Evolutionary conservation across 2,797 vertebrate species (phyloP).

Genomic region (Syncerus caffer): DNA sequence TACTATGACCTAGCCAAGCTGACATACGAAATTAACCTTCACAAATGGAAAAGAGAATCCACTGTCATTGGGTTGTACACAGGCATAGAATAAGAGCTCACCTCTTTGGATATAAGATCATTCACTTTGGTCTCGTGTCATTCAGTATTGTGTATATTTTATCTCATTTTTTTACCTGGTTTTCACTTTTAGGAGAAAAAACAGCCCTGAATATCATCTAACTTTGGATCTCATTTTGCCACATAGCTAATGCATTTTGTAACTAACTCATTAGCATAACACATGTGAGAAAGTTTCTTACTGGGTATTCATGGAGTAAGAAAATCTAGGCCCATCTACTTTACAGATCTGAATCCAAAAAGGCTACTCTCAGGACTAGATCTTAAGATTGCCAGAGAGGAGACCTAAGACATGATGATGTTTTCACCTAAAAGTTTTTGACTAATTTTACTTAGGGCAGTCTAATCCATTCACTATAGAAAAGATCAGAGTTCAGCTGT

Average conservation of each 20-base stretch:
- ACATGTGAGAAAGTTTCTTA: background rate
- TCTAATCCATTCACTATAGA: background rate
- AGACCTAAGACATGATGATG: background rate
- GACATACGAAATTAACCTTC: background rate
- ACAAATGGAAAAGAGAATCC: background rate
- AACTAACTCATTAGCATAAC: background rate
- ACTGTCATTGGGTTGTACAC: background rate
- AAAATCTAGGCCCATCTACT: background rate
- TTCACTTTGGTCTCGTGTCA: background rate
- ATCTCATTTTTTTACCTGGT: background rate
- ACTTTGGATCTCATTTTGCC: background rate
- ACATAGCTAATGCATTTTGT: background rate
- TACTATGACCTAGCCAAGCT: background rate
- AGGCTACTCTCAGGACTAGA: background rate
- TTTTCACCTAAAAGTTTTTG: background rate
- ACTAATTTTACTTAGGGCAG: background rate
- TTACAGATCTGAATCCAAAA: background rate
- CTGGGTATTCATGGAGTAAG: background rate
- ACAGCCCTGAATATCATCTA: background rate
- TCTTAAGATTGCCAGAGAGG: background rate
- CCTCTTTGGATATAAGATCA: background rate
- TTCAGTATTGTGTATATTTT: background rate
- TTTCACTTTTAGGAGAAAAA: constrained; percentile 32
- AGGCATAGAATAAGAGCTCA: background rate
- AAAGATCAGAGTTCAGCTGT: background rate